Conservation (phyloP, 2,113 vertebrate genomes). For the Megaleporinus macrocephalus region DNA sequence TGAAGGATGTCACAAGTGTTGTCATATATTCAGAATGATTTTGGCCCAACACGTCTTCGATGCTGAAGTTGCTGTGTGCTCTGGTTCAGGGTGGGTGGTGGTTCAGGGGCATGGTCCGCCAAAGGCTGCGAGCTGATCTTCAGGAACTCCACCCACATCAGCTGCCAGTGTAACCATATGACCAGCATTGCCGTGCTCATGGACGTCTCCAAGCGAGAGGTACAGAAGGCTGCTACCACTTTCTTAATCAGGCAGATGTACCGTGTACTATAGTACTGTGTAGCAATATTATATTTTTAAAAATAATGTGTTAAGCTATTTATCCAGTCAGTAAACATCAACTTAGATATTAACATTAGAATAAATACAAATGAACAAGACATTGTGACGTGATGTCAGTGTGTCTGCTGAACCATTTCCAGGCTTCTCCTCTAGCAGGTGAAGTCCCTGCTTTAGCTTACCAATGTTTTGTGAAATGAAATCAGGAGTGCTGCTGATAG, state of each 20-base stretch:
- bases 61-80: neutral
- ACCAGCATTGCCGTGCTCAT: slow-evolving; percentile 87
- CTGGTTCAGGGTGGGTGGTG: slow-evolving; percentile 61
- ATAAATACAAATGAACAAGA: too few species aligned
- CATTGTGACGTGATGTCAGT: too few species aligned
- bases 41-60: neutral
- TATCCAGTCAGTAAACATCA: too few species aligned
- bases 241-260: neutral
- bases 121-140: slow-evolving; percentile 85
- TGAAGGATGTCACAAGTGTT: neutral
- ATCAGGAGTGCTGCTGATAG: too few species aligned
- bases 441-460: too few species aligned
- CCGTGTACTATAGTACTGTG: too few species aligned
- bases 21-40: neutral
- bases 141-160: slow-evolving; percentile 80
- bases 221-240: slow-evolving; percentile 42
- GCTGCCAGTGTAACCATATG: slow-evolving; percentile 83
- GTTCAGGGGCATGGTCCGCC: slow-evolving; percentile 85
- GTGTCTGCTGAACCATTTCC: too few species aligned
- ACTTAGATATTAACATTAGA: too few species aligned
- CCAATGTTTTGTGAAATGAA: too few species aligned
- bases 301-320: too few species aligned
- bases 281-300: too few species aligned
- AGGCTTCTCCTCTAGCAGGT: too few species aligned
- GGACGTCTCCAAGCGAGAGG: slow-evolving; percentile 89